Conservation (phyloP, 2,888 invertebrate genomes). For the Liposcelis brunnea region DNA sequence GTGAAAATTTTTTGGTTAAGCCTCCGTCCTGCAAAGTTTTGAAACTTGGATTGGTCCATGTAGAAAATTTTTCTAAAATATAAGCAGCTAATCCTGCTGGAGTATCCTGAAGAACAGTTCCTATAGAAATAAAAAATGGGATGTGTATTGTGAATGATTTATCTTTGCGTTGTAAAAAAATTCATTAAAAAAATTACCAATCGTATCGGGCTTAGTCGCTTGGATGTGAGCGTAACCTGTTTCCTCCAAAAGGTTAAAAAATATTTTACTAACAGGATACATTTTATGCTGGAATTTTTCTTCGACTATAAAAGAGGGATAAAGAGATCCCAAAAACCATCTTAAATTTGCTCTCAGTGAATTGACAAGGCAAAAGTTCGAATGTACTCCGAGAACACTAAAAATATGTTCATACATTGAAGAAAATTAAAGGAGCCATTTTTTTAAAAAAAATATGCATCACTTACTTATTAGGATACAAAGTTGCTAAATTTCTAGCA, state of each 20-base stretch:
- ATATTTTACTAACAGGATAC: conserved; percentile 20
- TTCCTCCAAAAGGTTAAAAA: conserved; percentile 24
- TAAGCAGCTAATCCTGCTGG: conserved; percentile 35
- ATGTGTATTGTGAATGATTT: no score
- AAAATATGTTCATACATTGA: no score
- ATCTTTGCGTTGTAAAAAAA: no score
- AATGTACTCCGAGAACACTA: conserved; percentile 38
- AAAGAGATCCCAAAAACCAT: conserved; percentile 30
- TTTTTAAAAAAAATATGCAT: not conserved
- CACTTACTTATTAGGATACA: conserved; percentile 37
- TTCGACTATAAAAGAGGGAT: conserved; percentile 38
- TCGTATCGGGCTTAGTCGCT: conserved; percentile 75
- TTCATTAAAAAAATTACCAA: no score
- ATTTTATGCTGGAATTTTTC: conserved; percentile 22
- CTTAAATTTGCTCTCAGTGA: conserved; percentile 20
- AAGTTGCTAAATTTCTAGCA: conserved; percentile 38
- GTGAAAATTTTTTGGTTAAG: conserved; percentile 26
- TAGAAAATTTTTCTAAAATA: conserved; percentile 35
- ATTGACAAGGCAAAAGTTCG: conserved; percentile 38
- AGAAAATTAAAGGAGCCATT: not conserved
- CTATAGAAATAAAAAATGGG: conserved; percentile 20
- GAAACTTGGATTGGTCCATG: conserved; percentile 26
- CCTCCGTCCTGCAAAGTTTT: conserved; percentile 27
- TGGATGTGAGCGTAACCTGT: conserved; percentile 57
- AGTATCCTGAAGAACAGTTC: conserved; percentile 30